Base-by-base conservation (phyloP, 2,797 vertebrate genomes). In the Silurus lanzhouensis region DNA sequence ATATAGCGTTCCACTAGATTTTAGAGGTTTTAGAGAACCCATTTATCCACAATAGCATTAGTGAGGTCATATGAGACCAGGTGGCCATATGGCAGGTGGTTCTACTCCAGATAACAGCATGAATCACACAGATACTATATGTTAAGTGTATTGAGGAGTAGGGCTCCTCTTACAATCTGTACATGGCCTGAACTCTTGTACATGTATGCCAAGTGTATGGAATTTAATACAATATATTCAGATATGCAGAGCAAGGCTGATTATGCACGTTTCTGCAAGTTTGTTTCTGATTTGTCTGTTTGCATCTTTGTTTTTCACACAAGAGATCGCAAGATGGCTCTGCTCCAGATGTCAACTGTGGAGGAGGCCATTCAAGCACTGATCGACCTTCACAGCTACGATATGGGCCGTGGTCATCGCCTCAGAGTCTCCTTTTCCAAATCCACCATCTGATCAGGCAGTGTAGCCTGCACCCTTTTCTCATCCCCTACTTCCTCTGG, bases 341-440 rank as follows among this genome's bases (percentile, higher is more conserved):
- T 99, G 91, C 96, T 99, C 94, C 98, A 99, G 95, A 98, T 99
- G 98, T 95, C 97, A 22, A 97, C 97, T 60, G 98, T 97, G 87
- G 98, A 99, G 91, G 98, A 99, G 93, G 98, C 98, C 61, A 99
- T 99, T 91, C 97, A 98, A 91, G 95, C 95, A 48, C 94, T 99
- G 93, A 99, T 99, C 90, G 98, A 99, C 90, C 98, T 99, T 91
- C 98, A 99, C 93, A 99, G 99, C 95, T 99, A 99, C 44, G 97
- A 99, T 93, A 97, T 99, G 95, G 97, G 98, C 87, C 96, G 97
- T 89, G 98, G 96, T 90, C 98, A 99, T 91, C 98, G 99, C 91
- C 96, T 99, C 92, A 97, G 97, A 95, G 98, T 99, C 92, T 99
- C 98, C 90, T 99, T 99, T 92, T 99, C 98, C n/a, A 99, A 99